A percentile compares a stretch with the other conserved stretches of the same genome.
phyloP scores from a whole-genome alignment of 2,888 invertebrate species.

The Melitaea athalia region DNA sequence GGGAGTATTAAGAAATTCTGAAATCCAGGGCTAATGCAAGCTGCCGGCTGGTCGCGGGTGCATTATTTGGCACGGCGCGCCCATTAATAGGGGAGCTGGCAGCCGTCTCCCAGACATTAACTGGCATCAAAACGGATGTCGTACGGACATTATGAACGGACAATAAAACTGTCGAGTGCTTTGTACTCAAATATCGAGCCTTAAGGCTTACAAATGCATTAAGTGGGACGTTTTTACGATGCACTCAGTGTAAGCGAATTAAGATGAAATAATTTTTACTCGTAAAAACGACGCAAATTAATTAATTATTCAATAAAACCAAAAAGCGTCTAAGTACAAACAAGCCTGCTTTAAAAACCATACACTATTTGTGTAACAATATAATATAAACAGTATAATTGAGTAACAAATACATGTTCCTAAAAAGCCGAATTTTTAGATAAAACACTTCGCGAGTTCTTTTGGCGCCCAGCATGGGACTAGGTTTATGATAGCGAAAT shows the following conservation, averaged over 20 bases:
- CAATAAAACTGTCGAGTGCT: conserved; percentile 69
- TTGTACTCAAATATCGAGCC: conserved; percentile 44
- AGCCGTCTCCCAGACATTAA: conserved; percentile 69
- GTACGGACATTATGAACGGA: conserved; percentile 73
- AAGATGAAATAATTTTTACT: neutral
- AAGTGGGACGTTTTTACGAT: conserved; percentile 19
- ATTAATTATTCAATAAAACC: neutral
- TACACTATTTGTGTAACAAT: too few species aligned
- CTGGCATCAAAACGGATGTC: conserved; percentile 77
- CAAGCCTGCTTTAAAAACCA: too few species aligned
- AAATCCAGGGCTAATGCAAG: conserved; percentile 60
- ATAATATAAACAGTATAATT: too few species aligned
- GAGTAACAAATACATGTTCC: too few species aligned
- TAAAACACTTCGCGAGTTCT: conserved; percentile 23
- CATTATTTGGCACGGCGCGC: conserved; percentile 69
- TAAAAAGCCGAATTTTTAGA: too few species aligned
- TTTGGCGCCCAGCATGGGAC: conserved; percentile 60
- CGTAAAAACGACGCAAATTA: neutral
- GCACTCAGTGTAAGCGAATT: conserved; percentile 3
- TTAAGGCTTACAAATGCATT: conserved; percentile 37
- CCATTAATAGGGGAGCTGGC: conserved; percentile 73
- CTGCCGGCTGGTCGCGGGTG: conserved; percentile 50
- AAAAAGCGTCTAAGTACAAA: too few species aligned
- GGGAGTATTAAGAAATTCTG: conserved; percentile 39
- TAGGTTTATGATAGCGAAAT: neutral